These are phyloP conservation scores for Phalacrocorax aristotelis DNA, from an alignment of 2,113 vertebrate genomes.

Conservation along the genomic window DNA sequence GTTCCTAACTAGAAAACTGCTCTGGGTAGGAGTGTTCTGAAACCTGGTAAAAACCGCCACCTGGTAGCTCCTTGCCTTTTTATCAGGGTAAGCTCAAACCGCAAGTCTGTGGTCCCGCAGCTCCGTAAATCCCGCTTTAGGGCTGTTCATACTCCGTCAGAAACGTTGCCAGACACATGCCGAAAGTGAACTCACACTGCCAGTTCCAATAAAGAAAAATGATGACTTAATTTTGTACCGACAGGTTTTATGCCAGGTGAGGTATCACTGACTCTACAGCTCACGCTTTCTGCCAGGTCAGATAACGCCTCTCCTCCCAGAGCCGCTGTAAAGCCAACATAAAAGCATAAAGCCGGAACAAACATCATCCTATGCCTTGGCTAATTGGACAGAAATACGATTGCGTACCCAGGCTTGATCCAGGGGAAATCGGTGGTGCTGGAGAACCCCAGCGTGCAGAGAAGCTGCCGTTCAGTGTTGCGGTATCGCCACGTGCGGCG, in stretches of 20 bases:
- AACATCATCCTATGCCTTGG: neutral
- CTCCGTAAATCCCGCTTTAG: slow-evolving; percentile 20
- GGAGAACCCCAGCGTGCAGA: neutral
- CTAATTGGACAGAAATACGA: neutral
- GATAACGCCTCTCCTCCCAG: neutral
- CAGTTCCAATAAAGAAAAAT: slow-evolving; percentile 55
- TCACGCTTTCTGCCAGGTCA: neutral
- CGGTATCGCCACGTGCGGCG: neutral
- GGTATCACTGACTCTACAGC: neutral
- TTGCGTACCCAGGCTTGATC: neutral
- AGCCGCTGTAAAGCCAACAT: neutral
- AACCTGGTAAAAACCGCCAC: neutral
- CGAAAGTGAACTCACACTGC: slow-evolving; percentile 40
- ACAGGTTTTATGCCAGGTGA: slow-evolving; percentile 29
- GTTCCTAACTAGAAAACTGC: neutral
- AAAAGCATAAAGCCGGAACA: neutral
- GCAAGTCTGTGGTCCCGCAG: slow-evolving; percentile 1
- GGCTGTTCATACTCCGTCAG: neutral
- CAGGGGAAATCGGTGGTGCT: neutral
- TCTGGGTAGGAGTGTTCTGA: neutral
- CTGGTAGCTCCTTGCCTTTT: slow-evolving; percentile 15
- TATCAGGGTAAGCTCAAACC: slow-evolving; percentile 5
- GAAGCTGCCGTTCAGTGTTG: neutral
- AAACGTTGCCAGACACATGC: slow-evolving; percentile 42
- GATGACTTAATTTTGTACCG: slow-evolving; percentile 52